Evolutionary conservation across 2,888 invertebrate genomes (phyloP), one percentile per base, ranked within the genome.

Genomic region (Noctua comes): DNA sequence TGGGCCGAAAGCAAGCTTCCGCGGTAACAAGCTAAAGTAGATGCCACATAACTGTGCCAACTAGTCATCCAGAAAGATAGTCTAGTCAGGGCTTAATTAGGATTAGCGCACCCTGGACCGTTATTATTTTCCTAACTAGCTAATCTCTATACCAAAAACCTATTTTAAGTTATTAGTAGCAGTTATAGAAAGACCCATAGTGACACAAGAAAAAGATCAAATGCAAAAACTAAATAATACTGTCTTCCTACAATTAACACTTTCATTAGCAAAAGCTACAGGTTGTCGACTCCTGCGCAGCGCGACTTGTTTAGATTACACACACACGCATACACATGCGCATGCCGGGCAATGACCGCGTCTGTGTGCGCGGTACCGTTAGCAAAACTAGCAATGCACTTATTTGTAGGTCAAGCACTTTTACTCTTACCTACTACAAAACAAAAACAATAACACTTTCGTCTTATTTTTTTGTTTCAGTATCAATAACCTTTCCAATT

Each of bases 341-440:
- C 79, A 65, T 70, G 40, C 79, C 88, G 92, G 90, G 86, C 93
- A 85, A 84, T 90, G 91, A 89, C 89, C 87, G 88, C 86, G 73
- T 82, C 86, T 89, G 95, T 94, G 93, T 92, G 94, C 89, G 90
- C 71, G 77, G 94, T 96, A 96, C 96, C 95, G 96, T 96, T 96
- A 95, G 93, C 95, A 95, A 86, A 90, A 90, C 79, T 77, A 88
- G 65, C 76, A 72, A 80, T 89, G 89, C 89, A 89, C 79, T 84
- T 79, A 85, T 80, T 90, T 89, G 89, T 94, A 87, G 95, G 94
- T 93, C 93, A 93, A 86, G 72, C 90, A 86, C 90, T 89, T 89
- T 89, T 89, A 89, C 89, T 89, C 87, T 86, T 86, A 62, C 62
- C 62, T 62, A 77, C 78, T 78, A 82, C 75, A 84, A 87, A 80